Base-by-base conservation (phyloP, 2,113 vertebrate genomes). In the Ardeotis arabs region DNA sequence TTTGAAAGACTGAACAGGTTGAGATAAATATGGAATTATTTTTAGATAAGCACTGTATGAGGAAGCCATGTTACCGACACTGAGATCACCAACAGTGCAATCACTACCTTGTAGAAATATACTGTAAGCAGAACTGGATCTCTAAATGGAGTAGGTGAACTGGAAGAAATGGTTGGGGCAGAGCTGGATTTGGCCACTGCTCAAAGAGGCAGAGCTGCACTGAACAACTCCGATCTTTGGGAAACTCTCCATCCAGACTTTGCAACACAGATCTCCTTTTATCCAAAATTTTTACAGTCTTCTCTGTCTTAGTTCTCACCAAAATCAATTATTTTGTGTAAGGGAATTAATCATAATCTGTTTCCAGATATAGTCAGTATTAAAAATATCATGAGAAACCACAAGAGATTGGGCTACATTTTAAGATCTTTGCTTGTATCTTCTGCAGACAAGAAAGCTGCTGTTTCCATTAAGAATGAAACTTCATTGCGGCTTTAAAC, bases 331-430 rank as follows among this genome's bases (percentile, higher is more conserved):
- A 1, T 58, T 84, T 89, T 68, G 13, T 67, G 17, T 25, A 75
- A 81, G 5, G 45, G 44, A 93, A 90, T 84, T 69, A 92, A 74
- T 47, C 3, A 24, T 84, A 83, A 49, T 64, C 33, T 5, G 0
- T 84, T 89, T 88, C 60, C 53, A 15, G 6, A 28, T 68, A 58
- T 73, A 92, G 88, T 64, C 22, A 58, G 41, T 68, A 27, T 86
- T 92, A 93, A 96, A 96, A 95, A 90, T 89, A 84, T 28, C 39
- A 64, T 37, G 20, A 72, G 47, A 95, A 93, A 47, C 29, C 60
- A 47, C 50, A 77, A 76, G 72, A 88, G 79, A 70, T 4, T 70
- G 52, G 69, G 14, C 55, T 86, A 16, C 55, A 35, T 28, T 84
- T 88, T 72, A 79, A 49, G 56, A 35, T 72, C 18, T 88, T 86